Evolutionary conservation across 2,113 vertebrate genomes (phyloP).

Genomic region (Cnemophilus loriae): DNA sequence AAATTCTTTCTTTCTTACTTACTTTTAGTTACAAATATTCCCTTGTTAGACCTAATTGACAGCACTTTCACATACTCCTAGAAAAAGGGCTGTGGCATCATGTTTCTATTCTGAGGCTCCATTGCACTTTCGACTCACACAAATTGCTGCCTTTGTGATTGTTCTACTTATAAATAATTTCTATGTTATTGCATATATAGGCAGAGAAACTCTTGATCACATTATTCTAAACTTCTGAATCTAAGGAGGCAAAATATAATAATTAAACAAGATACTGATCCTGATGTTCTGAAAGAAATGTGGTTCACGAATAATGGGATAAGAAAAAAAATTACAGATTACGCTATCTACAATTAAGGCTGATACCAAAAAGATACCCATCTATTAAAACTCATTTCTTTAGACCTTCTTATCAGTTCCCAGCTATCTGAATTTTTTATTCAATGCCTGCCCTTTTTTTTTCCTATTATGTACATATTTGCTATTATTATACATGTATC

Average conservation of each 20-base stretch:
- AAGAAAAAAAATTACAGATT: not conserved
- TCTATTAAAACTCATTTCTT: not conserved
- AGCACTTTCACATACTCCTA: not conserved
- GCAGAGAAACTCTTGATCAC: not conserved
- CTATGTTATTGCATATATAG: not conserved
- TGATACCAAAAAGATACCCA: not conserved
- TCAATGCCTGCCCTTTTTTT: not conserved
- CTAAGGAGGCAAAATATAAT: not conserved
- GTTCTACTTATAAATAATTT: slow-evolving; percentile 42
- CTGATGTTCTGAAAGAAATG: not conserved
- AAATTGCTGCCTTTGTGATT: not conserved
- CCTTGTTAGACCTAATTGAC: not conserved
- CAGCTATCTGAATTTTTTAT: not conserved
- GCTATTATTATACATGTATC: not conserved
- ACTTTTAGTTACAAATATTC: not conserved
- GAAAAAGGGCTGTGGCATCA: not conserved
- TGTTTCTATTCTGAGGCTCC: slow-evolving; percentile 33
- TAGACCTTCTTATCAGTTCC: not conserved
- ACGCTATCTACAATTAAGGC: not conserved
- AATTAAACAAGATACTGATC: not conserved
- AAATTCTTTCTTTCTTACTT: not conserved
- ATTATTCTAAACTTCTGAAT: not conserved
- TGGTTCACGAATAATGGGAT: not conserved
- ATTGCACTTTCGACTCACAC: not conserved
- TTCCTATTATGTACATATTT: not conserved